Conservation (phyloP, 2,888 invertebrate genomes). For the Metellina segmentata region DNA sequence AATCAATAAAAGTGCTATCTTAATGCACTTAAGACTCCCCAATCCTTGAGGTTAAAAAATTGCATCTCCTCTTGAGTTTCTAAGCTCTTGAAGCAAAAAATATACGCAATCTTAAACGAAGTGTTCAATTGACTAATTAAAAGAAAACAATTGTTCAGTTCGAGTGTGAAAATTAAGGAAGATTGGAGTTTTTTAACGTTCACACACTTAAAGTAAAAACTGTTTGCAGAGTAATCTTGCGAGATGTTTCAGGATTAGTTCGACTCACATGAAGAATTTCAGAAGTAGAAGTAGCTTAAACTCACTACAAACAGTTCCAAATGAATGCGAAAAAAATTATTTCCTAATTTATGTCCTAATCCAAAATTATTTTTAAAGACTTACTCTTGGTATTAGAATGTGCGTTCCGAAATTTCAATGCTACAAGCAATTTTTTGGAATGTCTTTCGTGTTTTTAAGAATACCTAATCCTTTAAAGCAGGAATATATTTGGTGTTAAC, state of each 20-base stretch:
- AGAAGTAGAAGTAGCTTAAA: background rate
- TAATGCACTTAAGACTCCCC: background rate
- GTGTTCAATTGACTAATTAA: conserved; percentile 42
- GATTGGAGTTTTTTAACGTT: background rate
- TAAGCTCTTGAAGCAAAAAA: background rate
- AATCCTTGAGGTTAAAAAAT: background rate
- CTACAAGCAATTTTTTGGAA: background rate
- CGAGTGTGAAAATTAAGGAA: conserved; percentile 30
- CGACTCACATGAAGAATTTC: background rate
- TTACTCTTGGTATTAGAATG: background rate
- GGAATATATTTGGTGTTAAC: background rate
- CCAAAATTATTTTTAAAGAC: background rate
- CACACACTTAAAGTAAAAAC: background rate
- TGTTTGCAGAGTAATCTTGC: conserved; percentile 25
- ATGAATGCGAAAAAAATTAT: too few relatives aligned
- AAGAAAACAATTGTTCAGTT: conserved; percentile 41
- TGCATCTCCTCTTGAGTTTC: background rate
- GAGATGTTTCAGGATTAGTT: conserved; percentile 32
- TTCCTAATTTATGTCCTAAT: background rate
- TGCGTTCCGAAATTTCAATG: background rate
- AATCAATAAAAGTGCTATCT: background rate
- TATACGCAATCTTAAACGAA: background rate
- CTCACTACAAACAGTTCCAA: too few relatives aligned
- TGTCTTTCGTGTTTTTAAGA: background rate
- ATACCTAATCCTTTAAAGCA: background rate